A percentile compares a stretch with the other conserved stretches of the same genome.
phyloP scores from a whole-genome alignment of 2,797 vertebrate genomes.

The Lithobates sylvaticus region DNA sequence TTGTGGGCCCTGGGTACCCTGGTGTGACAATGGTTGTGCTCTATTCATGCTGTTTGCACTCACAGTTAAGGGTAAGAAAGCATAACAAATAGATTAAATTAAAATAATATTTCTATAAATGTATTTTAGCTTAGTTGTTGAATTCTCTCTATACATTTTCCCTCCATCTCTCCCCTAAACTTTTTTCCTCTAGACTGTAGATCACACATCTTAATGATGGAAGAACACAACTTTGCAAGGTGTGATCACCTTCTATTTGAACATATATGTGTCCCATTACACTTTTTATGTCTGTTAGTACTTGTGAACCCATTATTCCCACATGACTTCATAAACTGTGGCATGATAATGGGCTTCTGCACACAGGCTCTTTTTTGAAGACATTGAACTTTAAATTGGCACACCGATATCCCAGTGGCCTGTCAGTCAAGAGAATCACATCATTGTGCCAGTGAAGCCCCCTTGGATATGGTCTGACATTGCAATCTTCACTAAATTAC shows the following conservation, averaged over 20 bases:
- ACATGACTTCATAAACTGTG: conserved; percentile 72
- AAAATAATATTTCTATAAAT: neutral
- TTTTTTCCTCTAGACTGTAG: neutral
- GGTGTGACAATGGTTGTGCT: too few species aligned
- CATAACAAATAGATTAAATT: too few species aligned
- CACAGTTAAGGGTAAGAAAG: too few species aligned
- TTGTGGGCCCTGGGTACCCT: too few species aligned
- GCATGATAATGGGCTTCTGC: conserved; percentile 69
- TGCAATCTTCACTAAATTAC: conserved; percentile 84
- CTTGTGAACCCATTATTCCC: conserved; percentile 62
- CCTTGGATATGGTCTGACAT: conserved; percentile 78
- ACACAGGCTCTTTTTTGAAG: conserved; percentile 60
- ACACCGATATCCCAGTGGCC: conserved; percentile 74
- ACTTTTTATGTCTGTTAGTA: conserved; percentile 60
- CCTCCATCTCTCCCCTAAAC: neutral
- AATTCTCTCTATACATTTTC: neutral
- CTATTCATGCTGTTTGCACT: too few species aligned
- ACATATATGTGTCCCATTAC: conserved; percentile 42
- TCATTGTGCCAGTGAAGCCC: conserved; percentile 74
- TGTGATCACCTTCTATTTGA: conserved; percentile 23
- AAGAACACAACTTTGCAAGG: neutral
- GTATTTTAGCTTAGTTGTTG: neutral
- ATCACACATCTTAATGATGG: conserved; percentile 34
- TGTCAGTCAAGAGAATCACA: conserved; percentile 78
- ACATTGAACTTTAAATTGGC: conserved; percentile 75